These are phyloP conservation scores for Discoglossus pictus DNA, from an alignment of 2,797 vertebrate genomes.

Conservation along the genomic window DNA sequence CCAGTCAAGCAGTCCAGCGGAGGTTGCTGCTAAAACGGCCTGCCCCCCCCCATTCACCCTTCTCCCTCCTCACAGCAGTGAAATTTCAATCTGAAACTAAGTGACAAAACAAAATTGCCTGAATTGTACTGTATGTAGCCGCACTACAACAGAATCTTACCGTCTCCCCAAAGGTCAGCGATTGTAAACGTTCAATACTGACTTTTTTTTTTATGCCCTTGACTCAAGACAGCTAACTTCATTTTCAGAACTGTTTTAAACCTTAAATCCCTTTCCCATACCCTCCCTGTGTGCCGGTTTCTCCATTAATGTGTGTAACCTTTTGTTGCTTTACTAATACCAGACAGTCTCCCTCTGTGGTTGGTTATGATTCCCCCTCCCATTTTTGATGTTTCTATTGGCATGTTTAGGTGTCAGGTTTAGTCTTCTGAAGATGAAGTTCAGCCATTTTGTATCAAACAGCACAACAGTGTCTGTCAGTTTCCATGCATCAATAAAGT, in stretches of 20 bases:
- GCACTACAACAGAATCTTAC: constrained; percentile 90
- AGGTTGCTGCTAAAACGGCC: constrained; percentile 92
- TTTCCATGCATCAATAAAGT: constrained; percentile 84
- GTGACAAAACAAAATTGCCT: constrained; percentile 83
- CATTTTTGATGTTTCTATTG: constrained; percentile 83
- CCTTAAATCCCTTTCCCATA: constrained; percentile 55
- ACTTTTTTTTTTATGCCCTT: constrained; percentile 81
- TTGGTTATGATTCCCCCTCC: constrained; percentile 74
- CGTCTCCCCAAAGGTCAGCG: constrained; percentile 81
- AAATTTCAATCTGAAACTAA: constrained; percentile 83
- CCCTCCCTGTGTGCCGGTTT: constrained; percentile 78
- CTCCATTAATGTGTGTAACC: constrained; percentile 79
- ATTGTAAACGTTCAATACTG: constrained; percentile 83
- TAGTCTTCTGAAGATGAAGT: constrained; percentile 86
- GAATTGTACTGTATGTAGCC: constrained; percentile 98
- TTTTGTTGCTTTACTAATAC: constrained; percentile 90
- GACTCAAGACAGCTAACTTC: constrained; percentile 84
- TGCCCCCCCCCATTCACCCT: constrained; percentile 64
- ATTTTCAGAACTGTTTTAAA: constrained; percentile 87
- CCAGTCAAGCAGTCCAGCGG: constrained; percentile 93
- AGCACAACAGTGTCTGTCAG: constrained; percentile 85
- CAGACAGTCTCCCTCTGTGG: constrained; percentile 80
- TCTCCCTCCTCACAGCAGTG: constrained; percentile 70
- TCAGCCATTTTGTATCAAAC: constrained; percentile 84
- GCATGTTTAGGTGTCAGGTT: constrained; percentile 85